Base-by-base conservation (phyloP, 2,797 vertebrate species). In the Phrynocephalus vlangalii region DNA sequence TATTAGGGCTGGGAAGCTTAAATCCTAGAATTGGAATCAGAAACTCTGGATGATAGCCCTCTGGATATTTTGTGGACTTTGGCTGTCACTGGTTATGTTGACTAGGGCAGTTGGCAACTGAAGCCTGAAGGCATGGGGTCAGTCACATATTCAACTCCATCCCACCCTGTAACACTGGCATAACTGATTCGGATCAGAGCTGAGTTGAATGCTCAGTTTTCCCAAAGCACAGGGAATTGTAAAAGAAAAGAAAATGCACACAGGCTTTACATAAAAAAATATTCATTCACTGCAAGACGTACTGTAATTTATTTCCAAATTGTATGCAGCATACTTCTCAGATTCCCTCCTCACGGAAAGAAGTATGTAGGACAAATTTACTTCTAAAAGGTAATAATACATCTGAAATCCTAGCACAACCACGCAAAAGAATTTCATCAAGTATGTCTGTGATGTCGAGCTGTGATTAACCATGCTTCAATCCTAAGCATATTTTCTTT, bases 141-240 rank as follows among this genome's bases (percentile, higher is more conserved):
- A 8, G 30, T 8, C 33, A 75, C 33, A 44, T 33, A 44, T 75
- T 44, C 16, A 56, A 8, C 9, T 56, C 52, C 10, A 56, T 2
- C 6, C 7, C 18, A 30, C 72, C 33, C 16, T n/a, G 71, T 60
- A 63, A 44, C 56, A 50, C 28, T 11, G 28, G 33, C 26, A 15
- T 56, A 79, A 79, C 20, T 3, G 5, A 72, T 8, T 68, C 6
- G 38, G 10, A 68, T 10, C 2, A n/a, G 22, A 60, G 26, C 84
- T 63, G 38, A 73, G 8, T 38, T 24, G 67, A 82, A 33, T 76
- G 30, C 18, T 26, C 3, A 60, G 28, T 60, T 6, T 68, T 72
- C 26, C 1, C 90, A 83, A 90, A 92, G 82, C 16, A 33, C 22
- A 11, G 11, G 33, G 6, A 7, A 20, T 75, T 38, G 6, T 44